A percentile compares a stretch with the other conserved stretches of the same genome.
phyloP scores from a whole-genome alignment of 2,113 vertebrate species.

The Lophochroa leadbeateri region DNA sequence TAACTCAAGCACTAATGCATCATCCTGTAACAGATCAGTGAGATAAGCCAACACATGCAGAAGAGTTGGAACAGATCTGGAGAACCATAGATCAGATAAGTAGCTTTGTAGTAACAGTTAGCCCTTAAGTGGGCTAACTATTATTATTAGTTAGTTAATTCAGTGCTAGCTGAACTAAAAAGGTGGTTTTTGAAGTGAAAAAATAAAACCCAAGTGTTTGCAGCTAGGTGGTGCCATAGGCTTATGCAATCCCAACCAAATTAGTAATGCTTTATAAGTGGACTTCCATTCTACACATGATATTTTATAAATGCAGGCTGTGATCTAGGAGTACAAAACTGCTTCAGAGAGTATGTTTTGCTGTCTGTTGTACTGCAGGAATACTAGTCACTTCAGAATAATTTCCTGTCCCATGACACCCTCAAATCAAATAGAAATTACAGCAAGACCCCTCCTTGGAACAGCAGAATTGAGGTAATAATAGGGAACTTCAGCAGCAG shows the following conservation, averaged over 20 bases:
- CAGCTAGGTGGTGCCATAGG: slow-evolving; percentile 67
- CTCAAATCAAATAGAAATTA: neutral
- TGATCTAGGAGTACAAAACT: neutral
- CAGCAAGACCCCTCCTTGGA: neutral
- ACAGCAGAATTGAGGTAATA: neutral
- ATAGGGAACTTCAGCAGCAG: neutral
- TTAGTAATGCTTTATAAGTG: neutral
- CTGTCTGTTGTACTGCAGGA: neutral
- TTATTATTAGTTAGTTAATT: neutral
- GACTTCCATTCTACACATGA: neutral
- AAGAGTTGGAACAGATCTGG: neutral
- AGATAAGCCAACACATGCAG: neutral
- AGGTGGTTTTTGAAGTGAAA: neutral
- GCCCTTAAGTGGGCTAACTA: neutral
- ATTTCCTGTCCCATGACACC: neutral
- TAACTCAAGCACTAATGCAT: neutral
- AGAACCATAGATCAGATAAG: neutral
- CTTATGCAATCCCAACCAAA: neutral
- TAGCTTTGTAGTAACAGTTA: neutral
- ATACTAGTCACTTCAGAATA: neutral
- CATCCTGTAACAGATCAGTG: neutral
- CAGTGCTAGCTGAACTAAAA: neutral
- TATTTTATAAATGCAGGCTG: neutral
- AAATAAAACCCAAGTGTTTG: neutral
- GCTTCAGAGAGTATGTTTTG: neutral